Evolutionary conservation across 2,888 invertebrate genomes (phyloP).

Genomic region (Lepeophtheirus nordmannii): DNA sequence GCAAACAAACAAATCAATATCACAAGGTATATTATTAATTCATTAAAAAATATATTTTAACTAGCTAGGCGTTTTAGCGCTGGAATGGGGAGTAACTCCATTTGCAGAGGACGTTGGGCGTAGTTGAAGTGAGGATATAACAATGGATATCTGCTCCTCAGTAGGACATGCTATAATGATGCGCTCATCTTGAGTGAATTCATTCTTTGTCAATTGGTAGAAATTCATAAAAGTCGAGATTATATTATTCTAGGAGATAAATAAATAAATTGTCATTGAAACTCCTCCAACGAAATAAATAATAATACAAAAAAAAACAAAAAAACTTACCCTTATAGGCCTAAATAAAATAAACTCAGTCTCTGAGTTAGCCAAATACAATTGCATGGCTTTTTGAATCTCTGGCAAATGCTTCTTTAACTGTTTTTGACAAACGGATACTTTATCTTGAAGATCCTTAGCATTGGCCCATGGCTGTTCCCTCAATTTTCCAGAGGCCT

Average conservation of each 20-base stretch:
- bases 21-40: too few species aligned
- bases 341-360: conserved; percentile 92
- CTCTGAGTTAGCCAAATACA: conserved; percentile 88
- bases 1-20: too few species aligned
- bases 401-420: conserved; percentile 63
- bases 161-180: conserved; percentile 76
- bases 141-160: conserved; percentile 77
- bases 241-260: conserved; percentile 55
- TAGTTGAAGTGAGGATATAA: conserved; percentile 49
- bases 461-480: conserved; percentile 51
- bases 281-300: conserved; percentile 21
- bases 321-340: conserved; percentile 26
- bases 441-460: conserved; percentile 51
- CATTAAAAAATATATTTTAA: neutral
- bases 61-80: neutral
- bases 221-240: conserved; percentile 72
- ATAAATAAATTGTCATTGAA: conserved; percentile 22
- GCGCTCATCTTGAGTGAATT: conserved; percentile 64
- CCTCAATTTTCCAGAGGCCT: conserved; percentile 32
- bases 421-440: conserved; percentile 58
- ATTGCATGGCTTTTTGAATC: conserved; percentile 73
- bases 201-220: conserved; percentile 51
- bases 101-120: neutral
- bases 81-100: neutral
- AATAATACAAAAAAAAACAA: conserved; percentile 16